These are phyloP conservation scores for Erannis defoliaria DNA, from an alignment of 2,888 invertebrate genomes.

Conservation along the genomic window DNA sequence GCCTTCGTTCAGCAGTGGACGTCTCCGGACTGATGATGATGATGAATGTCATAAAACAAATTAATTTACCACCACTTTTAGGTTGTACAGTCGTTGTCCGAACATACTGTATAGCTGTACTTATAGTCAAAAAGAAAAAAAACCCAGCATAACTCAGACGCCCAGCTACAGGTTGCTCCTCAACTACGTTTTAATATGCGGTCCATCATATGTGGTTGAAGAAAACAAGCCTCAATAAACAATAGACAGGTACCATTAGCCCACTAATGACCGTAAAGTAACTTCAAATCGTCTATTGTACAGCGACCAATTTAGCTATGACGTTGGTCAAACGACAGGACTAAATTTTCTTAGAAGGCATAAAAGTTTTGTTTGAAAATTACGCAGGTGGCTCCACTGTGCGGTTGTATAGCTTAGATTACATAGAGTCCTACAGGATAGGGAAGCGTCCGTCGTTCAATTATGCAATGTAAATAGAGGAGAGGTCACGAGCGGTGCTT, in stretches of 20 bases:
- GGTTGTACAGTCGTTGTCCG: too few species aligned
- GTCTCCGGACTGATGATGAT: too few species aligned
- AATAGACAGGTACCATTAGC: background rate
- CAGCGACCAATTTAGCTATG: background rate
- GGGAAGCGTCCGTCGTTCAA: background rate
- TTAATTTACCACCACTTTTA: too few species aligned
- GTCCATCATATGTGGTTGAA: background rate
- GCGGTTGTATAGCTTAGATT: background rate
- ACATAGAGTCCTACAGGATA: background rate
- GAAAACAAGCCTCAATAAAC: background rate
- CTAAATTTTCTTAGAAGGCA: background rate
- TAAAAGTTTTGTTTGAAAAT: background rate
- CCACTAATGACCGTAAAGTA: background rate
- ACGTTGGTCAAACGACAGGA: background rate
- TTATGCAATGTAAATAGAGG: slow-evolving; percentile 29
- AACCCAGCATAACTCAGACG: too few species aligned
- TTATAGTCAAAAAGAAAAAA: too few species aligned
- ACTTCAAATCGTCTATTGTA: slow-evolving; percentile 3
- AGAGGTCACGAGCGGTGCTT: slow-evolving; percentile 21
- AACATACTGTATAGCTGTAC: too few species aligned
- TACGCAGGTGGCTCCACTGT: background rate
- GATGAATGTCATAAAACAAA: too few species aligned
- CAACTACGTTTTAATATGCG: too few species aligned
- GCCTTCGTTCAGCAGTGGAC: too few species aligned
- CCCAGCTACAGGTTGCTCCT: too few species aligned